Percentiles rank a stretch among this genome's conserved stretches.
These are phyloP conservation scores for Luffia ferchaultella DNA, from an alignment of 2,888 invertebrate species.

Conservation along the genomic window DNA sequence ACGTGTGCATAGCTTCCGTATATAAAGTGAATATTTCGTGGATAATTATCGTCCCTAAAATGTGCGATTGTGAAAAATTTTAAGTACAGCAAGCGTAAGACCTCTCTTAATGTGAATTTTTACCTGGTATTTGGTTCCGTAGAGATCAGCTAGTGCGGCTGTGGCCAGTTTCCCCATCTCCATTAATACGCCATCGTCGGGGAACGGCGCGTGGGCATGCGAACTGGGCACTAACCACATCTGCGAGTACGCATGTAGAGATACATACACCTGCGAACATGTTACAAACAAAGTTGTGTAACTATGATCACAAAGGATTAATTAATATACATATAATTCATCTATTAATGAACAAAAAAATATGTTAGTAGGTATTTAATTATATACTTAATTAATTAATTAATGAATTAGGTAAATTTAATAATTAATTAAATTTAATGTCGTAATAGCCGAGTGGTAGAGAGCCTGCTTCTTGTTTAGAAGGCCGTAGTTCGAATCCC, in stretches of 20 bases:
- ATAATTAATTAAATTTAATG: not conserved
- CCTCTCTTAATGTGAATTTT: too few species aligned
- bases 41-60: too few species aligned
- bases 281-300: not conserved
- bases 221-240: conserved; percentile 70
- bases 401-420: not conserved
- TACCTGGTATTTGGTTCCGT: conserved; percentile 70
- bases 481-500: too few species aligned
- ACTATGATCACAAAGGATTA: too few species aligned
- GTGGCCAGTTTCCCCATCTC: conserved; percentile 70
- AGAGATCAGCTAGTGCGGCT: conserved; percentile 66
- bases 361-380: not conserved
- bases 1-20: too few species aligned
- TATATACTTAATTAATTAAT: not conserved
- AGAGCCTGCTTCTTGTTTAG: too few species aligned
- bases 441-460: too few species aligned
- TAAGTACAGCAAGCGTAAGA: too few species aligned
- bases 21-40: too few species aligned
- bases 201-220: conserved; percentile 49
- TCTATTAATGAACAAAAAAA: not conserved
- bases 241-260: conserved; percentile 73
- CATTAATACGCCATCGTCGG: conserved; percentile 64
- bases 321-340: not conserved
- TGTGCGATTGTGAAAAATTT: too few species aligned
- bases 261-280: conserved; percentile 57